Percentiles rank a stretch among this genome's conserved stretches.
phyloP scores from a whole-genome alignment of 2,797 vertebrate genomes.

The Ctenopoma multispine region DNA sequence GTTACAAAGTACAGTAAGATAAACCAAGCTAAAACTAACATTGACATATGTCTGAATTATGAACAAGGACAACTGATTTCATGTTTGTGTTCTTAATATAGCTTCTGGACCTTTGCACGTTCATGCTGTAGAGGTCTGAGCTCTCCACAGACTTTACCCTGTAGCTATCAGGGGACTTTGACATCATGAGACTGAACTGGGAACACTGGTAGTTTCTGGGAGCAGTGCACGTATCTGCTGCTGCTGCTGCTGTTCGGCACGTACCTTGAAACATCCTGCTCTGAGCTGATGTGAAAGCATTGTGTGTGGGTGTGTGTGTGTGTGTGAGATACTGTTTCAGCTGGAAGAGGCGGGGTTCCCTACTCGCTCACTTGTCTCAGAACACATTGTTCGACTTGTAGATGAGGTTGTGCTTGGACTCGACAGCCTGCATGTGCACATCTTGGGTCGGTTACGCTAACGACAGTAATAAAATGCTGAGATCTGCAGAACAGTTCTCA shows the following conservation, averaged over 20 bases:
- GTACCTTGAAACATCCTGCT: conserved; percentile 43
- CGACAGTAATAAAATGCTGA: conserved; percentile 2
- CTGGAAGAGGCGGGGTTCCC: not conserved
- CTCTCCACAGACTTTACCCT: not conserved
- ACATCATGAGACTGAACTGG: not conserved
- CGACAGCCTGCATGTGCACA: not conserved
- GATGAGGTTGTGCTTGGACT: conserved; percentile 20
- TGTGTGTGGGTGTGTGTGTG: not conserved
- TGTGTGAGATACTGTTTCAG: not conserved
- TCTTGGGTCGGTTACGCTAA: conserved; percentile 10
- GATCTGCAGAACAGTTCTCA: not conserved
- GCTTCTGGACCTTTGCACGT: not conserved
- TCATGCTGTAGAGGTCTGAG: no score
- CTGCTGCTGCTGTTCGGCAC: conserved; percentile 51
- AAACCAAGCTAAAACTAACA: conserved; percentile 10
- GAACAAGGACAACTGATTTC: not conserved
- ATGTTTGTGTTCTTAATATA: conserved; percentile 15
- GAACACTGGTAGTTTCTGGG: not conserved
- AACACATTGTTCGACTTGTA: conserved; percentile 28
- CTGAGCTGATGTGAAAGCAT: conserved; percentile 22
- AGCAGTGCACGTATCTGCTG: conserved; percentile 30
- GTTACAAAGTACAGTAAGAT: conserved; percentile 36
- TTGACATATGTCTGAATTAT: not conserved
- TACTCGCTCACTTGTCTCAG: conserved; percentile 13
- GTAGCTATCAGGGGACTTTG: not conserved